A percentile compares a stretch with the other conserved stretches of the same genome.
phyloP scores from a whole-genome alignment of 2,888 invertebrate genomes.

The Yponomeuta sedellus region DNA sequence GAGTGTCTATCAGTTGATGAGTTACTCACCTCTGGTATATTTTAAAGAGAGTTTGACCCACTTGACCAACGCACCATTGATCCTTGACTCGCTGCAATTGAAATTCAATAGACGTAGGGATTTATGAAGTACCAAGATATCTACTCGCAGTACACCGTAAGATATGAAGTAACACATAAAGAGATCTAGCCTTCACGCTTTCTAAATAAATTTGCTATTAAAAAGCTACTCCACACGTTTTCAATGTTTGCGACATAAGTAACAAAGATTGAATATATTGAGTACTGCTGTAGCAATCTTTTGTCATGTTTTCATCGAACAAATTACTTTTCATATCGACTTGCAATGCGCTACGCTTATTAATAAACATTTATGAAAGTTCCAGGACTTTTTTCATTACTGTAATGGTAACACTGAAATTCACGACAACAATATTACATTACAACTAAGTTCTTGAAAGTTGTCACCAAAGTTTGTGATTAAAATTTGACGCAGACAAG shows the following conservation, averaged over 20 bases:
- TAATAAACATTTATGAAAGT: too few species aligned
- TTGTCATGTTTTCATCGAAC: not conserved
- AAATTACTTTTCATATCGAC: not conserved
- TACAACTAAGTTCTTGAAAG: not conserved
- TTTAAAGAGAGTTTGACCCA: not conserved
- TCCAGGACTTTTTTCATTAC: too few species aligned
- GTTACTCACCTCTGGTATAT: not conserved
- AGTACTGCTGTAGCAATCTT: not conserved
- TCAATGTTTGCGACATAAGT: not conserved
- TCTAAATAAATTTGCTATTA: not conserved
- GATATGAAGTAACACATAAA: too few species aligned
- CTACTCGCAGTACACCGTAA: too few species aligned
- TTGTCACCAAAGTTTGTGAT: not conserved
- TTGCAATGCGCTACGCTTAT: not conserved
- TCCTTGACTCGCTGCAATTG: not conserved
- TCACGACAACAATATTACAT: not conserved
- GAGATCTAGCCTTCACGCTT: not conserved
- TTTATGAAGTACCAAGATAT: not conserved
- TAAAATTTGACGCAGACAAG: not conserved
- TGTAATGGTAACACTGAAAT: too few species aligned
- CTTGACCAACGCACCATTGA: not conserved
- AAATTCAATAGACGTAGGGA: not conserved
- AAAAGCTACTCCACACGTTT: not conserved
- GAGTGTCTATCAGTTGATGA: too few species aligned
- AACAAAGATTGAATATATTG: not conserved